These are phyloP conservation scores for Stegostoma tigrinum DNA, from an alignment of 2,113 vertebrate species.

Conservation along the genomic window DNA sequence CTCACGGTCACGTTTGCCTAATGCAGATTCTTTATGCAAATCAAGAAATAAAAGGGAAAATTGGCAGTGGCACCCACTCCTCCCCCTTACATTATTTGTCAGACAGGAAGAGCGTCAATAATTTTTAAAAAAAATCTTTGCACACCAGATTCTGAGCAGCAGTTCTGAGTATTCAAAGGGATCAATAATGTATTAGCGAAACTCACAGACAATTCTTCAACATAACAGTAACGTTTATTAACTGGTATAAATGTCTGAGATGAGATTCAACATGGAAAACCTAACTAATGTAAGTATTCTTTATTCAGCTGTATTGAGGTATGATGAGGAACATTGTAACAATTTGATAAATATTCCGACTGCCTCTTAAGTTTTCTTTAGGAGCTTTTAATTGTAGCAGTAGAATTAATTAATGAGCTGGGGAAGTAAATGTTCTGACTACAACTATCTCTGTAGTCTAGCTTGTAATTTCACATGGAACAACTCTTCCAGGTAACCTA, in stretches of 20 bases:
- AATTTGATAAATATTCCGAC: neutral
- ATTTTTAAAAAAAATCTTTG: neutral
- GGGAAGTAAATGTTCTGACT: neutral
- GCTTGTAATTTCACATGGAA: neutral
- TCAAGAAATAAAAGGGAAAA: neutral
- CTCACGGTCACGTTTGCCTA: neutral
- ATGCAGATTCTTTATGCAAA: neutral
- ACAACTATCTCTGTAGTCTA: neutral
- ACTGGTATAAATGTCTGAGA: neutral
- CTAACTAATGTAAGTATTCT: neutral
- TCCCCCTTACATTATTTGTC: neutral
- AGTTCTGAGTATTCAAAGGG: neutral
- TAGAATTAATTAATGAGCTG: neutral
- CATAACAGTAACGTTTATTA: neutral
- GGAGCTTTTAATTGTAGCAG: neutral
- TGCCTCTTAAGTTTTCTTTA: neutral
- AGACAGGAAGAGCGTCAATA: neutral
- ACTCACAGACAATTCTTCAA: neutral
- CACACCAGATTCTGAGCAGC: neutral
- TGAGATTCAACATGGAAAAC: neutral
- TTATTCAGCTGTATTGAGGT: neutral
- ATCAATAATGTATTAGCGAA: neutral
- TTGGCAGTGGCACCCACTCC: neutral
- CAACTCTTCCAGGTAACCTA: neutral
- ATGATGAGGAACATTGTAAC: neutral